phyloP scores from a whole-genome alignment of 2,888 invertebrate species.

The Syrista parreyssii region DNA sequence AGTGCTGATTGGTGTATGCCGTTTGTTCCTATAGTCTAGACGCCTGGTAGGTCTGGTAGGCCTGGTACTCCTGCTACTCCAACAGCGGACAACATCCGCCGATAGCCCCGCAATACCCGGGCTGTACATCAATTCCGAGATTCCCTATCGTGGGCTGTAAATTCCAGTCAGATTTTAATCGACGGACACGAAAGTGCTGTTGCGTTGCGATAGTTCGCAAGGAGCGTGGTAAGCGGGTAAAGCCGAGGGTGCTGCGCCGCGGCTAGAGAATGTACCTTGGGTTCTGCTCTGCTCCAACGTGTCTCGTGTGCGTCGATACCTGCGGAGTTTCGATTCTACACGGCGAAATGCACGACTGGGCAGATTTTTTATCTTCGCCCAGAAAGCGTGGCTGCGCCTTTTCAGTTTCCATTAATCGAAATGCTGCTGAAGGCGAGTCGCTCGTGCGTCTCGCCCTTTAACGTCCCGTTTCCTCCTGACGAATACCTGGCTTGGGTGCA shows the following conservation, averaged over 20 bases:
- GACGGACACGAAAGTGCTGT: conserved; percentile 29
- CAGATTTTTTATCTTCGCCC: not conserved
- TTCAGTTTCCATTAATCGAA: not conserved
- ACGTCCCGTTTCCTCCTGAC: not conserved
- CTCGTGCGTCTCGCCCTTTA: not conserved
- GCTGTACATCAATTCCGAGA: conserved; percentile 39
- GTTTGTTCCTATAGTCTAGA: not conserved
- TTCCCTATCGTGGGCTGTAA: conserved; percentile 41
- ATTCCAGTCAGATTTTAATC: conserved; percentile 43
- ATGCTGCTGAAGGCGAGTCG: not conserved
- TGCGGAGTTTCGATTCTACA: not conserved
- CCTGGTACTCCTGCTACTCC: not conserved
- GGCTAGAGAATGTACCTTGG: not conserved
- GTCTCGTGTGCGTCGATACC: not conserved
- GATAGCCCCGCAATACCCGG: conserved; percentile 4
- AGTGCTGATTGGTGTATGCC: not conserved
- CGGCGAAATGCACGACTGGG: not conserved
- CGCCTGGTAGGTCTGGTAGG: not conserved
- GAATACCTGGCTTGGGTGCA: not conserved
- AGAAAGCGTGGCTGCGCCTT: not conserved
- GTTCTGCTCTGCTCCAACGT: not conserved
- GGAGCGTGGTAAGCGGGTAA: conserved; percentile 8
- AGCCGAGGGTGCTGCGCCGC: conserved; percentile 12
- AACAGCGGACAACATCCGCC: not conserved
- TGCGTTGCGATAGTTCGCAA: conserved; percentile 20